A percentile compares a stretch with the other conserved stretches of the same genome.
Conservation (phyloP, 2,888 invertebrate species). For the Leucophenga montana region DNA sequence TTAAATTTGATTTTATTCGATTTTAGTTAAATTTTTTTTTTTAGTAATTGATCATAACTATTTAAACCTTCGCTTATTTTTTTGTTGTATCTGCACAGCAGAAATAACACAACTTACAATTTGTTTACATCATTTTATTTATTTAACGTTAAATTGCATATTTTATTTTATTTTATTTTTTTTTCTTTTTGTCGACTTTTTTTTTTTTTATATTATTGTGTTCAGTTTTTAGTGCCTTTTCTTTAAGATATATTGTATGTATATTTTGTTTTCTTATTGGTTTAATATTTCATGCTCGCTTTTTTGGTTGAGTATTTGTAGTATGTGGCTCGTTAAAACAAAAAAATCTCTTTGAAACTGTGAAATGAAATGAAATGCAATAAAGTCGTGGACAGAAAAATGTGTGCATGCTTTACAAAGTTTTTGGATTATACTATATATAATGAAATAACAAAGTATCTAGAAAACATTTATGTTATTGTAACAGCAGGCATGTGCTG, state of each 20-base stretch:
- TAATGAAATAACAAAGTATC: no score
- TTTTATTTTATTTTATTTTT: not conserved
- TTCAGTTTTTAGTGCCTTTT: not conserved
- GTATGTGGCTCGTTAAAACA: no score
- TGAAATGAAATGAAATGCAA: no score
- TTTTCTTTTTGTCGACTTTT: not conserved
- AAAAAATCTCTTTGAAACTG: no score
- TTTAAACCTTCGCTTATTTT: not conserved
- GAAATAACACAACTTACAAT: slow-evolving; percentile 41
- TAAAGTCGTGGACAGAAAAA: no score
- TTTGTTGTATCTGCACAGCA: slow-evolving; percentile 23
- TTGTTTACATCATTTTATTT: slow-evolving; percentile 37
- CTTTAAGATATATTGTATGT: no score
- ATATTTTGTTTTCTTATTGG: not conserved
- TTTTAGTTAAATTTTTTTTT: no score
- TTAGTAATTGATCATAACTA: not conserved
- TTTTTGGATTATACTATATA: no score
- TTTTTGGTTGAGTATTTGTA: no score
- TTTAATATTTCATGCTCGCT: not conserved
- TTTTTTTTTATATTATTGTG: not conserved
- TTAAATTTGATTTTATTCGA: not conserved
- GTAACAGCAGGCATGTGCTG: no score
- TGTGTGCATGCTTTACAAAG: no score
- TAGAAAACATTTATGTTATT: no score
- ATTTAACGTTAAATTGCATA: not conserved